Percentiles rank a stretch among this genome's conserved stretches.
Evolutionary conservation across 2,113 vertebrate genomes (phyloP).

Genomic region (Eleginops maclovinus): DNA sequence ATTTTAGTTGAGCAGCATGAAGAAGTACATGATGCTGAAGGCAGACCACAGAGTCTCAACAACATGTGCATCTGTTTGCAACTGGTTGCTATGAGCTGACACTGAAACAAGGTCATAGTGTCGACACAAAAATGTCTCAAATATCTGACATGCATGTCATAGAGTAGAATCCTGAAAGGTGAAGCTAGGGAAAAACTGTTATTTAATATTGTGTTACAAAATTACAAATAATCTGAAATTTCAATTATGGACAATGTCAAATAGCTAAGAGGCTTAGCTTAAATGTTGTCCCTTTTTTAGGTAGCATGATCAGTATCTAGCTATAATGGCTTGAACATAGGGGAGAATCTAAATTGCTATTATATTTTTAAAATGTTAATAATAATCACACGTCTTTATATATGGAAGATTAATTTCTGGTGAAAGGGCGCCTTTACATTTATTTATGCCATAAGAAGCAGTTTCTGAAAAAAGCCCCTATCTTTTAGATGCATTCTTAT

Average conservation of each 20-base stretch:
- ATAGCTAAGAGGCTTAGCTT: not conserved
- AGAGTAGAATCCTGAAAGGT: constrained; percentile 1
- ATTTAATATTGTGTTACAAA: not conserved
- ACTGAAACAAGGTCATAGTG: constrained; percentile 60
- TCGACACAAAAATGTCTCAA: constrained; percentile 39
- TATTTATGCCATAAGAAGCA: not conserved
- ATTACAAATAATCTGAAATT: not conserved
- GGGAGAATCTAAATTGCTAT: not conserved
- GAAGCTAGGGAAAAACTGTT: constrained; percentile 2
- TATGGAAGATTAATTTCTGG: not conserved
- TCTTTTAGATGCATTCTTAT: constrained; percentile 53
- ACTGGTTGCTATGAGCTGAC: constrained; percentile 52
- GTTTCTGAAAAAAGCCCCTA: too few species aligned
- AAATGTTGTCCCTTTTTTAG: not conserved
- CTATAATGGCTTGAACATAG: not conserved
- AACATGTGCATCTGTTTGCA: constrained; percentile 56
- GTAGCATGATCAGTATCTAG: not conserved
- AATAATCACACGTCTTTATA: not conserved
- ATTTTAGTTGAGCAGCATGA: constrained; percentile 64
- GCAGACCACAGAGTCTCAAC: constrained; percentile 52
- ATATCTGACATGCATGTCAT: constrained; percentile 17
- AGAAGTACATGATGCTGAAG: constrained; percentile 50
- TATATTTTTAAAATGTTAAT: too few species aligned
- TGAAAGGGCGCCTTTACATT: not conserved
- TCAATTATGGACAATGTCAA: not conserved